Conservation (phyloP, 2,797 vertebrate species). For the Balearica regulorum region DNA sequence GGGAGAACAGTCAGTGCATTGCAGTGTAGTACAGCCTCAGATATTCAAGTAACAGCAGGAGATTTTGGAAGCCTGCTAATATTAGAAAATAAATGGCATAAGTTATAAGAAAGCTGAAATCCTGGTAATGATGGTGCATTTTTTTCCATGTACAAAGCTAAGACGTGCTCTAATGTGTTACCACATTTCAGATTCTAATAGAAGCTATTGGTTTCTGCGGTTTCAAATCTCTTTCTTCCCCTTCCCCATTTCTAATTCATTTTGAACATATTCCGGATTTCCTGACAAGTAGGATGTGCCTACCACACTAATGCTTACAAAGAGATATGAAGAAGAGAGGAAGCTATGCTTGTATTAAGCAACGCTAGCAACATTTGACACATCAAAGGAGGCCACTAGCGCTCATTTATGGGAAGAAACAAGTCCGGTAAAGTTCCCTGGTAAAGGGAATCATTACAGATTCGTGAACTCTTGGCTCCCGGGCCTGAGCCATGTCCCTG, state of each 20-base stretch:
- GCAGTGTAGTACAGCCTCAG: neutral
- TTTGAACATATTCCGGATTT: neutral
- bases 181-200: neutral
- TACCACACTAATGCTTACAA: neutral
- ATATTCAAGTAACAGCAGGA: neutral
- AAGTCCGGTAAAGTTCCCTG: neutral
- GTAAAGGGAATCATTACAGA: neutral
- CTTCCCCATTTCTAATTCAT: neutral
- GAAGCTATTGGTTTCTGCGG: slow-evolving; percentile 18
- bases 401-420: neutral
- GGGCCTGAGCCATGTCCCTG: neutral
- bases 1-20: neutral
- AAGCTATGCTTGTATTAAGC: neutral
- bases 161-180: neutral
- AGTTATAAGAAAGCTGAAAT: neutral
- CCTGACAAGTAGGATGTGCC: neutral
- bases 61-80: slow-evolving; percentile 18
- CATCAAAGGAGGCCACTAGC: neutral
- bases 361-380: neutral
- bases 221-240: slow-evolving; percentile 10
- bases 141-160: neutral
- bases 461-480: neutral
- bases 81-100: neutral
- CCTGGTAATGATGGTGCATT: neutral
- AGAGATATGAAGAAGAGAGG: neutral